Evolutionary conservation across 2,113 vertebrate genomes (phyloP).

Genomic region (Channa maculata): DNA sequence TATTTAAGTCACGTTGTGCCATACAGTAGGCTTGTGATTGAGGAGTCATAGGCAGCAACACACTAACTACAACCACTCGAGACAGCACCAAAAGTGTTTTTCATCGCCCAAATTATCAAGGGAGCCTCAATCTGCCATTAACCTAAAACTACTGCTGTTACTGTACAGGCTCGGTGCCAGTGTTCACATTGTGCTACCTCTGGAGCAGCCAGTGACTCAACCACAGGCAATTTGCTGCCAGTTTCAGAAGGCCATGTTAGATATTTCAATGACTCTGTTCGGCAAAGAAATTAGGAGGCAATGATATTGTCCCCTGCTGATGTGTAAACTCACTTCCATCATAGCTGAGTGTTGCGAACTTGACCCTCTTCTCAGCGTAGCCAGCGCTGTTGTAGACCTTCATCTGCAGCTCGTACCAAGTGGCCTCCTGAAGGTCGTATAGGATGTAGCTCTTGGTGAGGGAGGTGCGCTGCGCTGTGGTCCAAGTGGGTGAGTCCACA

Average conservation of each 20-base stretch:
- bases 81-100: conserved; percentile 37
- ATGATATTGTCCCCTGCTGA: neutral
- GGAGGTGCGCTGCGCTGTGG: conserved; percentile 92
- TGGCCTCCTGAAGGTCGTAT: conserved; percentile 96
- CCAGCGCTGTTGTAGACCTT: conserved; percentile 97
- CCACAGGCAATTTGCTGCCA: neutral
- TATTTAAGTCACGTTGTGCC: neutral
- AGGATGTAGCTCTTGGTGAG: conserved; percentile 95
- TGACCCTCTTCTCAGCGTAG: conserved; percentile 94
- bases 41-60: conserved; percentile 27
- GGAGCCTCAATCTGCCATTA: conserved; percentile 14
- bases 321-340: conserved; percentile 92
- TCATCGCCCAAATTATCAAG: conserved; percentile 40
- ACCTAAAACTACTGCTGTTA: neutral
- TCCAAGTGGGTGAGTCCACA: conserved; percentile 92
- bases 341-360: conserved; percentile 94
- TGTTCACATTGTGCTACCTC: conserved; percentile 2
- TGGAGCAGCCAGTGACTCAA: conserved; percentile 18
- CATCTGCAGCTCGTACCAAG: conserved; percentile 98
- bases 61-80: conserved; percentile 12
- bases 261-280: neutral
- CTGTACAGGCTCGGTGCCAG: neutral
- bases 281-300: conserved; percentile 6
- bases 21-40: conserved; percentile 17
- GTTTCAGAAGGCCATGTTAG: neutral